A percentile compares a stretch with the other conserved stretches of the same genome.
These are phyloP conservation scores for Eunapius fragilis DNA, from an alignment of 37 sponge, comb jelly and placozoan genomes.

Conservation along the genomic window DNA sequence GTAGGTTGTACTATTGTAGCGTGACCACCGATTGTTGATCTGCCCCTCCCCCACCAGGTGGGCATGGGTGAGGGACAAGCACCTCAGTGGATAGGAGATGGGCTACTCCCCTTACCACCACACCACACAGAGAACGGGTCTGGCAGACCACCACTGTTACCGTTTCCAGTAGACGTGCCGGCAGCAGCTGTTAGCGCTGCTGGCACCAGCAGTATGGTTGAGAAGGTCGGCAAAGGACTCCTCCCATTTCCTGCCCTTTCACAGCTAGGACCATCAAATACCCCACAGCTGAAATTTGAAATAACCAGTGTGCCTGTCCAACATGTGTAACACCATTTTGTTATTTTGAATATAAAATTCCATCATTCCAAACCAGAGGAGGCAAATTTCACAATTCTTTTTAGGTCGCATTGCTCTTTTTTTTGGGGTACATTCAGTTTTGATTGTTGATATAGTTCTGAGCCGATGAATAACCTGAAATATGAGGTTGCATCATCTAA, in stretches of 20 bases:
- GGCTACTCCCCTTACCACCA: not conserved
- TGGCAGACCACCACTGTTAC: not conserved
- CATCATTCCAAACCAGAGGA: not conserved
- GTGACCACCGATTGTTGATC: not conserved
- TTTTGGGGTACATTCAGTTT: not conserved
- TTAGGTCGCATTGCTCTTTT: too few relatives aligned
- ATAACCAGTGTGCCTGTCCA: not conserved
- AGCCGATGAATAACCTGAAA: too few relatives aligned
- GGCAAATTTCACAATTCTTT: too few relatives aligned
- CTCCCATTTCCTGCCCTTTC: not conserved
- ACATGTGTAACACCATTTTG: not conserved
- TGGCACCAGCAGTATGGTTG: not conserved
- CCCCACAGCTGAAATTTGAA: not conserved
- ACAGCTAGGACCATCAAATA: not conserved
- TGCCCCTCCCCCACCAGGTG: not conserved
- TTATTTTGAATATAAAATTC: not conserved
- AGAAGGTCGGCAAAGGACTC: not conserved
- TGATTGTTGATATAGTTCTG: too few relatives aligned
- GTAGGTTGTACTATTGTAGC: not conserved
- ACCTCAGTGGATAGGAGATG: not conserved
- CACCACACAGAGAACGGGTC: not conserved
- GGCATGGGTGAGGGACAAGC: not conserved
- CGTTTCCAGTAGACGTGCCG: not conserved
- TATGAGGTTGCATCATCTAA: too few relatives aligned
- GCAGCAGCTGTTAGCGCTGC: not conserved